These are phyloP conservation scores for Oryzias celebensis DNA, from an alignment of 2,113 vertebrate genomes.

Conservation along the genomic window DNA sequence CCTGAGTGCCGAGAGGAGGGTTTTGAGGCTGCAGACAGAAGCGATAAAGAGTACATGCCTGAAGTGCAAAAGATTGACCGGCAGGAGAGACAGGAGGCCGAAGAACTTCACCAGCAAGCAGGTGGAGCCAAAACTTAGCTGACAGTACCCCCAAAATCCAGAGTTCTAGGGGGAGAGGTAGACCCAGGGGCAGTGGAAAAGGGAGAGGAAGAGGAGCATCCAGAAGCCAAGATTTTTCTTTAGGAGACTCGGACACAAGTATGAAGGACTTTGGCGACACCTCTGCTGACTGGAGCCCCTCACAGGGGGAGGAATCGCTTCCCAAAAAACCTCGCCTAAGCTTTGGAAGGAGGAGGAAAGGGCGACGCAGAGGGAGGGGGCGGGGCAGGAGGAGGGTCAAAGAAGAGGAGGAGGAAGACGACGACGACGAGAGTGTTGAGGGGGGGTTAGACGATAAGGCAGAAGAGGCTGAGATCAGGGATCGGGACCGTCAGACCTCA, in stretches of 20 bases:
- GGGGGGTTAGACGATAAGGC: conserved; percentile 48
- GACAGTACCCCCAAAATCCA: conserved; percentile 8
- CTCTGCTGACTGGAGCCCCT: conserved; percentile 69
- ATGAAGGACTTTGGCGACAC: conserved; percentile 57
- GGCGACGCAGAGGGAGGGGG: conserved; percentile 56
- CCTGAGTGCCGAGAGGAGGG: not conserved
- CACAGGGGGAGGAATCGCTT: conserved; percentile 27
- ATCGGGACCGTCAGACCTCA: conserved; percentile 31
- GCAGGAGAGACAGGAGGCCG: conserved; percentile 75
- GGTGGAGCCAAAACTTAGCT: not conserved
- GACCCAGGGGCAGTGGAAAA: conserved; percentile 26
- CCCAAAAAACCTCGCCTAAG: conserved; percentile 44
- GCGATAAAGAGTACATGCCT: conserved; percentile 48
- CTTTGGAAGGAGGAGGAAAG: conserved; percentile 30
- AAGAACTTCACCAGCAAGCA: conserved; percentile 40
- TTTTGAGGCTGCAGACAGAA: conserved; percentile 5
- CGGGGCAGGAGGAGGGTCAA: conserved; percentile 15
- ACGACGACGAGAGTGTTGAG: conserved; percentile 48
- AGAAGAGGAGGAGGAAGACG: conserved; percentile 31
- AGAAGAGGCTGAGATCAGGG: conserved; percentile 73
- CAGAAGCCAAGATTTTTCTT: conserved; percentile 7
- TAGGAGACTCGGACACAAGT: conserved; percentile 48
- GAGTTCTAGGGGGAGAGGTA: conserved; percentile 35
- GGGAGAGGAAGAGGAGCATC: conserved; percentile 42
- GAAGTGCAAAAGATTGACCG: not conserved